phyloP scores from a whole-genome alignment of 2,797 vertebrate genomes.

The Microhierax caerulescens region DNA sequence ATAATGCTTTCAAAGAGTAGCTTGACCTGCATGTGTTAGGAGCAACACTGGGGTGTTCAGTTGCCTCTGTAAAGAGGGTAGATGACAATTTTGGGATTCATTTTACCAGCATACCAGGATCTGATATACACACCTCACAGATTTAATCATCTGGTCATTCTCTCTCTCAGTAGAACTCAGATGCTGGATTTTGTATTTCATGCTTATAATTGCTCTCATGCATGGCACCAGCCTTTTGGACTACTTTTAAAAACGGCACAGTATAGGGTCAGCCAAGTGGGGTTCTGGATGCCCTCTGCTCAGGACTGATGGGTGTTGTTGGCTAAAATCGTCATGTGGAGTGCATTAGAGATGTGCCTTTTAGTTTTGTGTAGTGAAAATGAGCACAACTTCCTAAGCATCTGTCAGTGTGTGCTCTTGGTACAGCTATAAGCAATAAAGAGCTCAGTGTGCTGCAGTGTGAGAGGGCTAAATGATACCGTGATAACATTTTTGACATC shows the following conservation, averaged over 20 bases:
- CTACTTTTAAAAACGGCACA: neutral
- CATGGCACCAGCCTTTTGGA: neutral
- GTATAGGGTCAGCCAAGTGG: neutral
- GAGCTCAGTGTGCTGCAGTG: neutral
- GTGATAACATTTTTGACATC: neutral
- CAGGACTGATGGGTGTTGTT: neutral
- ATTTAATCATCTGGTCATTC: neutral
- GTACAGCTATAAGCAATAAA: neutral
- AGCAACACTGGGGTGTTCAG: rapidly evolving
- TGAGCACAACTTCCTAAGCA: neutral
- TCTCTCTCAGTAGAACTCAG: neutral
- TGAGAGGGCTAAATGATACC: neutral
- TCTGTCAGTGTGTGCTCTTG: neutral
- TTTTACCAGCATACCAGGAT: neutral
- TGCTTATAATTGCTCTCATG: neutral
- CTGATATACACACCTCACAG: neutral
- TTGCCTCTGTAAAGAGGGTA: neutral
- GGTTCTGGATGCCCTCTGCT: neutral
- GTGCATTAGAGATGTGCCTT: neutral
- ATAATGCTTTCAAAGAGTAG: neutral
- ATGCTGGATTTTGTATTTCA: neutral
- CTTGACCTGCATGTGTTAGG: neutral
- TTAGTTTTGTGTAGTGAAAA: neutral
- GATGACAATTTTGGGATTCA: neutral
- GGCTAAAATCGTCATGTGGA: neutral